Base-by-base conservation (phyloP, 2,888 invertebrate genomes). In the Eustalomyia histrio region DNA sequence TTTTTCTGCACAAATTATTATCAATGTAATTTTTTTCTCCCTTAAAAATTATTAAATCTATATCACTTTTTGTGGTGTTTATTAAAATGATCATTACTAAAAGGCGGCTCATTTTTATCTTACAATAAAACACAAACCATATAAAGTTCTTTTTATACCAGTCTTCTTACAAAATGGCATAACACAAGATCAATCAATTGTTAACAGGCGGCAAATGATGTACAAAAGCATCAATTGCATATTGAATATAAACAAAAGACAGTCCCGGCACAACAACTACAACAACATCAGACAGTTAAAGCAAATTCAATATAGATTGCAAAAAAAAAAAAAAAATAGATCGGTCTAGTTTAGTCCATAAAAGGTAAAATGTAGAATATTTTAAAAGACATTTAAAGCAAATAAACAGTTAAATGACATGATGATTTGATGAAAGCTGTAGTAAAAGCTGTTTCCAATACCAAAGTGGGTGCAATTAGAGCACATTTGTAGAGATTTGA, bases 191-290 rank as follows among this genome's bases (percentile, higher is more conserved):
- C 76, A 76, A 80, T 80, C 80, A 75, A 72, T 21, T 67, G 76
- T 17, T 52, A 72, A 80, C 80, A 76, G 80, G 75, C 80, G 75
- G 80, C 67, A 80, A 80, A 80, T 76, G 57, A 80, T 65, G 35
- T 57, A 80, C 76, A 76, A 63, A 63, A 47, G 58, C 55, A 61
- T 39, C 33, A 16, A 69, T 24, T 50, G 69, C 55, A 67, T 67
- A 35, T 55, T 39, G 67, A 55, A 67, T 29, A 39, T 78, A 39
- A 67, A 67, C 57, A 60, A n/a, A 61, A 33, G n/a, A 3, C 12
- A 43, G 43, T 29, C 29, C 24, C 12, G 18, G 14, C 24, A 16
- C 2, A 50, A 14, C 10, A 68, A 64, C 8, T 33, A n/a, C n/a
- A n/a, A n/a, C n/a, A n/a, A n/a, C n/a, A n/a, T n/a, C 29, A 21